Evolutionary conservation across 2,113 vertebrate genomes (phyloP).

Genomic region (Rhynchopsitta pachyrhyncha): DNA sequence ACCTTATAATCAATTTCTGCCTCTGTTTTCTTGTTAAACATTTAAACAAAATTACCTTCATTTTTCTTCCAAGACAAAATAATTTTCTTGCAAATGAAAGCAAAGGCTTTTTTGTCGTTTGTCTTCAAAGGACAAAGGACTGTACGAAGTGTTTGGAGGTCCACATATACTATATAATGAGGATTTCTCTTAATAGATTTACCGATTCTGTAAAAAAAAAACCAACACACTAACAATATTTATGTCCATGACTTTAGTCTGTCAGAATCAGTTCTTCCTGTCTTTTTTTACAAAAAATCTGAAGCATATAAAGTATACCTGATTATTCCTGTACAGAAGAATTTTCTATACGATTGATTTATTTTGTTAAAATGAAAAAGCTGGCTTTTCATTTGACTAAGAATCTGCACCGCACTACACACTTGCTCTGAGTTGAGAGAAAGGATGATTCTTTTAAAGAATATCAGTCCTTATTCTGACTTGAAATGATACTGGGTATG

Average conservation of each 20-base stretch:
- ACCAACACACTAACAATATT: neutral
- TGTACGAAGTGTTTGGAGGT: neutral
- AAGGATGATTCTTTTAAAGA: neutral
- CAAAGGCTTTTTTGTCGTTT: neutral
- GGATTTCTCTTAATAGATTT: neutral
- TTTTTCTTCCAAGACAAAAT: neutral
- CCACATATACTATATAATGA: rapidly evolving
- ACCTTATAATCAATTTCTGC: neutral
- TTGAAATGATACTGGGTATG: neutral
- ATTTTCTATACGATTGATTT: neutral
- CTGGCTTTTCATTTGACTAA: neutral
- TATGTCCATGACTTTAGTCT: neutral
- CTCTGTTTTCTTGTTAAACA: neutral
- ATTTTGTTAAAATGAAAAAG: neutral
- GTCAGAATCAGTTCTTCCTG: neutral
- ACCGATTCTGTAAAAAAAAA: neutral
- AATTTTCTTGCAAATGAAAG: neutral
- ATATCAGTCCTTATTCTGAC: neutral
- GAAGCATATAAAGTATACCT: neutral
- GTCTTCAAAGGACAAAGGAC: neutral
- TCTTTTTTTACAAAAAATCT: neutral
- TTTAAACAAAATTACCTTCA: neutral
- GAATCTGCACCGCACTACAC: neutral
- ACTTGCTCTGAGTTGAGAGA: neutral
- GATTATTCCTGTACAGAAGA: neutral